Percentiles rank a stretch among this genome's conserved stretches.
Evolutionary conservation across 2,888 invertebrate species (phyloP).

Genomic region (Ophioninae sp.): DNA sequence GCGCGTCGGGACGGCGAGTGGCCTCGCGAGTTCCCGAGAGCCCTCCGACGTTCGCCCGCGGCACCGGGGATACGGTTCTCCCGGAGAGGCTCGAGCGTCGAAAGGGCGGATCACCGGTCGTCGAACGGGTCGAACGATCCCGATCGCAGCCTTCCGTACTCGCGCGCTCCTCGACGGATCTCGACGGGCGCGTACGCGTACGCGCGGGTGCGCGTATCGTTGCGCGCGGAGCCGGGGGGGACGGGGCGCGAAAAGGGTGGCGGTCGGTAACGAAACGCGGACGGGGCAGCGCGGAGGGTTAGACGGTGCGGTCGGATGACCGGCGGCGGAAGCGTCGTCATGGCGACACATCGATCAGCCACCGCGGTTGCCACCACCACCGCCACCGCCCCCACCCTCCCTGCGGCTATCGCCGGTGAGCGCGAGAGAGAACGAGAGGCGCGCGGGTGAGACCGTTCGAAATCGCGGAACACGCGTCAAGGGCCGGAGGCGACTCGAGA

Average conservation of each 20-base stretch:
- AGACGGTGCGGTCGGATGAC: conserved; percentile 77
- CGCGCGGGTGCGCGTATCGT: too few relatives aligned
- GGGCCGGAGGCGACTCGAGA: conserved; percentile 45
- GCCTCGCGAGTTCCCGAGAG: conserved; percentile 46
- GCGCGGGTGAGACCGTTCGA: background rate
- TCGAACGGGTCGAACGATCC: background rate
- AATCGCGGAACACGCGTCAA: conserved; percentile 52
- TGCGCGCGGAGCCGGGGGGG: conserved; percentile 15
- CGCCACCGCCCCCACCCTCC: conserved; percentile 28
- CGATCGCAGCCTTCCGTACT: conserved; percentile 3
- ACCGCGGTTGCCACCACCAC: conserved; percentile 52
- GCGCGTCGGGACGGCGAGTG: conserved; percentile 39
- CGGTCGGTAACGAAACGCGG: conserved; percentile 62
- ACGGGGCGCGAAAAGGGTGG: conserved; percentile 42
- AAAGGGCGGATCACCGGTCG: conserved; percentile 9
- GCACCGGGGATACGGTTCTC: conserved; percentile 4
- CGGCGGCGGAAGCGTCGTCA: conserved; percentile 84
- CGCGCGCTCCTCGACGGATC: background rate
- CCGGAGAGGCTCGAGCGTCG: background rate
- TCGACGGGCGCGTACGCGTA: too few relatives aligned
- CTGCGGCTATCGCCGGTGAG: conserved; percentile 35
- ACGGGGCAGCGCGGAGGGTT: conserved; percentile 54
- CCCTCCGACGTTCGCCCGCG: conserved; percentile 6
- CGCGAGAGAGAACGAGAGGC: background rate
- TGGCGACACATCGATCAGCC: conserved; percentile 86